These are phyloP conservation scores for Thomomys bottae DNA, from an alignment of 2,113 vertebrate genomes.

Conservation along the genomic window DNA sequence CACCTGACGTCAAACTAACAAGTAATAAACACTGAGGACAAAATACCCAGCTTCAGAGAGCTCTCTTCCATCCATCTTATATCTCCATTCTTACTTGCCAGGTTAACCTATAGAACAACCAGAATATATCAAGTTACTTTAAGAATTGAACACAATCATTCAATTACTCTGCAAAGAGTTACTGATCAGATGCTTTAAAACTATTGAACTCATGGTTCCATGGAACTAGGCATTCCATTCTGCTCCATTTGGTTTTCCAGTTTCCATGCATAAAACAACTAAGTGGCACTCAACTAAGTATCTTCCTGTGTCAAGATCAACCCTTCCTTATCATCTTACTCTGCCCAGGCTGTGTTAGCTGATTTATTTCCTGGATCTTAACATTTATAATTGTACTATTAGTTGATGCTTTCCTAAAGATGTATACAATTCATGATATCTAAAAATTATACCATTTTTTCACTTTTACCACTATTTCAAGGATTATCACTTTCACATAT, in stretches of 20 bases:
- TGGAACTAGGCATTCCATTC: not conserved
- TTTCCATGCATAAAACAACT: not conserved
- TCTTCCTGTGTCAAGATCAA: not conserved
- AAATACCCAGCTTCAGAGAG: not conserved
- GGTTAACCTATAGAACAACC: not conserved
- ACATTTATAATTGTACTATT: not conserved
- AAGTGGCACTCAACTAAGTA: not conserved
- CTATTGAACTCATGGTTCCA: not conserved
- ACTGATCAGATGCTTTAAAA: not conserved
- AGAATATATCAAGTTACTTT: not conserved
- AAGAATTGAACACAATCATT: not conserved
- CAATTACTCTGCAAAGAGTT: not conserved
- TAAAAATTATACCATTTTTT: not conserved
- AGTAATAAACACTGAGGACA: not conserved
- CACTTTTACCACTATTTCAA: constrained; percentile 20
- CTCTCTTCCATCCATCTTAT: not conserved
- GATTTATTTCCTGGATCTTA: not conserved
- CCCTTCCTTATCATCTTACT: not conserved
- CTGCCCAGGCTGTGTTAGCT: not conserved
- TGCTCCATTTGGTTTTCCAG: not conserved
- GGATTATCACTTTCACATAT: not conserved
- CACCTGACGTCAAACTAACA: not conserved
- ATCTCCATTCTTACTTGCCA: not conserved
- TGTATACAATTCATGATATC: not conserved
- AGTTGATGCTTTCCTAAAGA: constrained; percentile 27